phyloP scores from a whole-genome alignment of 2,888 invertebrate species.

The Cerceris rybyensis region DNA sequence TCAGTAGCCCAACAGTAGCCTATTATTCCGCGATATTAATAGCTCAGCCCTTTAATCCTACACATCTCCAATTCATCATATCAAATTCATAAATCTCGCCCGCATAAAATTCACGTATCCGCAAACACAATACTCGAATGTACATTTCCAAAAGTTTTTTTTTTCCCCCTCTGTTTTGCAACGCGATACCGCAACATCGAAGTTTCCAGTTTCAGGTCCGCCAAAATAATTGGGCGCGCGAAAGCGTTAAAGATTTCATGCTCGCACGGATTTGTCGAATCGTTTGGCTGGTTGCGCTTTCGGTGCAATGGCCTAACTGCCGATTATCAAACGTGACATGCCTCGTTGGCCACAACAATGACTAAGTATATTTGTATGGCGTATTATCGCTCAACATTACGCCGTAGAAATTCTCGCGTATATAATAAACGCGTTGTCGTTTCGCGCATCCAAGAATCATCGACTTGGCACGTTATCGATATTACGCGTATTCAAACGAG shows the following conservation, averaged over 20 bases:
- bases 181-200: background rate
- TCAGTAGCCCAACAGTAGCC: too few species aligned
- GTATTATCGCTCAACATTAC: constrained; percentile 10
- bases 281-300: constrained; percentile 14
- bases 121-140: too few species aligned
- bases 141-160: too few species aligned
- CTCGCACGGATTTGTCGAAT: constrained; percentile 21
- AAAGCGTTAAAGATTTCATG: background rate
- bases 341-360: constrained; percentile 33
- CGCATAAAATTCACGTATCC: too few species aligned
- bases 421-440: background rate
- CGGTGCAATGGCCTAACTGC: constrained; percentile 19
- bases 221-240: background rate
- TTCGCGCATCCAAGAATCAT: background rate
- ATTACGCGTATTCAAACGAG: background rate
- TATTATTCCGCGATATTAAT: too few species aligned
- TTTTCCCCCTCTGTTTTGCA: background rate
- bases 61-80: too few species aligned
- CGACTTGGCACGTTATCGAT: background rate
- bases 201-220: background rate
- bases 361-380: constrained; percentile 28
- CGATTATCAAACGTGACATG: constrained; percentile 30
- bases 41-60: too few species aligned
- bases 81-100: too few species aligned
- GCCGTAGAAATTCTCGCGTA: background rate